Evolutionary conservation across 2,888 invertebrate species (phyloP), one percentile per base, ranked within the genome.

Genomic region (Pseudococcus viburni): DNA sequence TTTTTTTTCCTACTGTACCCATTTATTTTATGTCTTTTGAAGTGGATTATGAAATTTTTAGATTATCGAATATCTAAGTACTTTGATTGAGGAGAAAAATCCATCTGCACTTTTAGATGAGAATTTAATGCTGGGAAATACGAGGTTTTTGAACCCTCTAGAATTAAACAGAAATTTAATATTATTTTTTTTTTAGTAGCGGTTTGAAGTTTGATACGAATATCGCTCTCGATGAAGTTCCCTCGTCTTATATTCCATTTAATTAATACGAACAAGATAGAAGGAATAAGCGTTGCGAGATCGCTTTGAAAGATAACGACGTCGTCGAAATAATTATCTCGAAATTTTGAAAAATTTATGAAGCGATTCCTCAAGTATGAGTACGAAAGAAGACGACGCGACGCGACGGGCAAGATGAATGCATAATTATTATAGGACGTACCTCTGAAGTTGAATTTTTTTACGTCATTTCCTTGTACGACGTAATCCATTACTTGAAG

Each of bases 301-400:
- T 64, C 22, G 22, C 19, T 19, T 64, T 9, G 1, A 19, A 64
- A 64, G 22, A 22, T 22, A 64, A 64, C 22, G 22, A 22, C 64
- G 64, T 64, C 64, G 19, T 22, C 2, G 22, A 64, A 22, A 64
- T 64, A 64, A 64, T 64, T 22, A 64, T 64, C 11, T 22, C 1
- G 22, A 64, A 64, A 64, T 22, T 64, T 64, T 64, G 22, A 64
- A 64, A 64, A 64, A 64, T 64, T 64, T 22, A 64, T 22, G 64
- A 64, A 22, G 22, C 19, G 15, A 51, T 51, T 51, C 12, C 11
- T 15, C 0, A 12, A 51, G 15, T 51, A 12, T 15, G 12, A 0
- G 2, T 51, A 12, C 0, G 48, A 51, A 51, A 1, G 11, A 51
- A 51, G 48, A 46, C 48, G 42, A 39, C 39, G 39, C 12, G 48